phyloP scores from a whole-genome alignment of 2,113 vertebrate species.

The Perca flavescens region DNA sequence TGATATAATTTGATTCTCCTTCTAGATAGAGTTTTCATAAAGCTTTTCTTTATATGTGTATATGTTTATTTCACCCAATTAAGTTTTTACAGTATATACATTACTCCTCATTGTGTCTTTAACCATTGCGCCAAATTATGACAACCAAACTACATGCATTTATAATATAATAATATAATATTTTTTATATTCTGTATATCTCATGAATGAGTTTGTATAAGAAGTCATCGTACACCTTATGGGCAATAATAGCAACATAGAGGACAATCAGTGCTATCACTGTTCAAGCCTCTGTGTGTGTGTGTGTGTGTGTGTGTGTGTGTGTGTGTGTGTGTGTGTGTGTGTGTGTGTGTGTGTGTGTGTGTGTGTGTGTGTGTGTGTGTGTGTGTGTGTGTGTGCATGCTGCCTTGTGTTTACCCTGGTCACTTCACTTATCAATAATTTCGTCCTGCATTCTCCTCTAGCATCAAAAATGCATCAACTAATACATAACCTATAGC shows the following conservation, averaged over 20 bases:
- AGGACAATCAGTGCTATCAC: constrained; percentile 10
- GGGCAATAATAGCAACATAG: neutral
- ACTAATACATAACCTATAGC: neutral
- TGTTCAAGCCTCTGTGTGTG: neutral
- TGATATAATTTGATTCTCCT: neutral
- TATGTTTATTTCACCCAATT: neutral
- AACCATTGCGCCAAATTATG: neutral
- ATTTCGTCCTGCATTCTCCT: neutral
- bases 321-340: too few species aligned
- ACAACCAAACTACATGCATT: neutral
- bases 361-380: too few species aligned
- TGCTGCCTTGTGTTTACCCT: neutral
- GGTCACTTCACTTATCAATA: neutral
- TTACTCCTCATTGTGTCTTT: neutral
- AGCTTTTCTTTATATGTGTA: neutral
- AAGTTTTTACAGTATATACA: neutral
- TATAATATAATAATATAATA: too few species aligned
- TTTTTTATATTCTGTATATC: neutral
- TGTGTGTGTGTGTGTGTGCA: neutral
- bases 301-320: too few species aligned
- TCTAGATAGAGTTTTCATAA: neutral
- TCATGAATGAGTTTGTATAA: neutral
- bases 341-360: too few species aligned
- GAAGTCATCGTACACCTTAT: neutral
- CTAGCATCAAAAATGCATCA: neutral